A percentile compares a stretch with the other conserved stretches of the same genome.
phyloP scores from a whole-genome alignment of 1,140 invertebrate genomes.

The Frieseomelitta varia region DNA sequence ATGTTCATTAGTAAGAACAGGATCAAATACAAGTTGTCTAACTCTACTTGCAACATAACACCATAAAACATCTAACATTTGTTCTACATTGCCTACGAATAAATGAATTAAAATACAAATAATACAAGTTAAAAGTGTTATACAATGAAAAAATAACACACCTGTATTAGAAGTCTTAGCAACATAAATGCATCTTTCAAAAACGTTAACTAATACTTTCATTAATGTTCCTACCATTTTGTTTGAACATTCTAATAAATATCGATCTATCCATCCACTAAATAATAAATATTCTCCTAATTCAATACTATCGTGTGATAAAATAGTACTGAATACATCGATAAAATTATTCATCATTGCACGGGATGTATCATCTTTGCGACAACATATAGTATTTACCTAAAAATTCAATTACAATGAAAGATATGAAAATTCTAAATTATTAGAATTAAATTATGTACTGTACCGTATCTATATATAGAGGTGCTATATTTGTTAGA shows the following conservation, averaged over 20 bases:
- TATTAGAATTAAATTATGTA: conserved; percentile 18
- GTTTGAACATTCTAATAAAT: conserved; percentile 73
- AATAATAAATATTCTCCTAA: conserved; percentile 76
- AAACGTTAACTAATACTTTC: conserved; percentile 66
- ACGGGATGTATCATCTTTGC: conserved; percentile 71
- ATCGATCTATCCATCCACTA: conserved; percentile 79
- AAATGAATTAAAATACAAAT: background rate
- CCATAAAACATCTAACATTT: conserved; percentile 76
- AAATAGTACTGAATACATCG: conserved; percentile 74
- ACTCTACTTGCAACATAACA: conserved; percentile 73
- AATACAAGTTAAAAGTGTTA: background rate
- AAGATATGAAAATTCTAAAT: background rate
- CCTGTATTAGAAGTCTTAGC: conserved; percentile 45
- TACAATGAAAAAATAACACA: conserved; percentile 15
- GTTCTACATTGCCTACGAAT: conserved; percentile 37
- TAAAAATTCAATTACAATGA: conserved; percentile 47
- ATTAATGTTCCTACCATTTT: conserved; percentile 68
- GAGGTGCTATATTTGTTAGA: conserved; percentile 65
- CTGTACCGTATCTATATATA: conserved; percentile 66
- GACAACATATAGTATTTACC: conserved; percentile 74
- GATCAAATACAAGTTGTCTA: conserved; percentile 74
- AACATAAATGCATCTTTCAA: conserved; percentile 69
- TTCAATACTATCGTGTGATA: conserved; percentile 71
- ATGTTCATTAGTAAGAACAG: conserved; percentile 61
- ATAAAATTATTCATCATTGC: conserved; percentile 77